Conservation (phyloP, 2,113 vertebrate genomes). For the Phrynosoma platyrhinos region DNA sequence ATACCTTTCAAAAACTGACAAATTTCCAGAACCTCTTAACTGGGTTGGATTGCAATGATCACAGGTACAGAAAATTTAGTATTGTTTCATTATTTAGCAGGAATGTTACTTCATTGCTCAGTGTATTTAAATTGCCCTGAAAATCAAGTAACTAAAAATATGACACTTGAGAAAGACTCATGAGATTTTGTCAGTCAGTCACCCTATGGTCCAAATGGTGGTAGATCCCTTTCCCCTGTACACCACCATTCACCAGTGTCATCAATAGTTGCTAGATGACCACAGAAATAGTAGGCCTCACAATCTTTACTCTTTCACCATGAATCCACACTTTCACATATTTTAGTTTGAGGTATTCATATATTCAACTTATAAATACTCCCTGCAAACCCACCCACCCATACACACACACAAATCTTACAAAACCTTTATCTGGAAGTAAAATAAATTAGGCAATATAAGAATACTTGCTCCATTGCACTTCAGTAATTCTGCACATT, state of each 20-base stretch:
- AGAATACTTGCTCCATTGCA: not conserved
- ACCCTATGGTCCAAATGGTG: too few relatives aligned
- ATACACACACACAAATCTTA: not conserved
- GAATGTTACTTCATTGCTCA: not conserved
- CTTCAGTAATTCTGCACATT: not conserved
- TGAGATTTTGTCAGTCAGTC: not conserved
- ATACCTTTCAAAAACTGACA: not conserved
- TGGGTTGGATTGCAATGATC: not conserved
- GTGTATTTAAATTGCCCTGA: not conserved
- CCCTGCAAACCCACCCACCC: too few relatives aligned
- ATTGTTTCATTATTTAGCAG: not conserved
- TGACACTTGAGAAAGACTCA: not conserved
- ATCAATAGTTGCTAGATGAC: not conserved
- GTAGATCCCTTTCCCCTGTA: too few relatives aligned
- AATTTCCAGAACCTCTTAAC: not conserved
- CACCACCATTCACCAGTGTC: too few relatives aligned
- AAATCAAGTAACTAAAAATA: slow-evolving; percentile 7
- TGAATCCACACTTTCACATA: not conserved
- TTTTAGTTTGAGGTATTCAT: not conserved
- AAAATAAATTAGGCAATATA: slow-evolving; percentile 2
- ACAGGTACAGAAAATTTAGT: not conserved
- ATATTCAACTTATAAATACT: not conserved
- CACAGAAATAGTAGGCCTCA: not conserved
- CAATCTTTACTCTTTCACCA: not conserved
- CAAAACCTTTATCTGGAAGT: not conserved